Conservation (phyloP, 2,797 vertebrate species). For the Gambusia yucatana region DNA sequence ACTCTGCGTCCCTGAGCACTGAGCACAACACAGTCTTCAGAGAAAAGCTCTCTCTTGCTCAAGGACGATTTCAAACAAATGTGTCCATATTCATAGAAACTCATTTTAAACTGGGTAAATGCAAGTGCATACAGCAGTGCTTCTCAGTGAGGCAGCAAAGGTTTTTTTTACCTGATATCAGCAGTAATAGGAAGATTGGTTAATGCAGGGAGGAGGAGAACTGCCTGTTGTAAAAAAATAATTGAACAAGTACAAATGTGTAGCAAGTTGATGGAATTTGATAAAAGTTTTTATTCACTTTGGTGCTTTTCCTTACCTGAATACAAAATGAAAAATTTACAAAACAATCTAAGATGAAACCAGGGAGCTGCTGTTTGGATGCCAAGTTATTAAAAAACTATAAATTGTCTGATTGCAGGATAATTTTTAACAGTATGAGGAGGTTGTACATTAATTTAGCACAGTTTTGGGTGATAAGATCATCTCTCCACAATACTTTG, state of each 20-base stretch:
- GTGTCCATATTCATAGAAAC: conserved; percentile 31
- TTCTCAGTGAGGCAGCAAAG: conserved; percentile 17
- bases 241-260: not conserved
- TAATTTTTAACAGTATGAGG: not conserved
- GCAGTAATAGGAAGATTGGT: not conserved
- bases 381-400: not conserved
- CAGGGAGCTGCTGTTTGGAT: not conserved
- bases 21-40: conserved; percentile 43
- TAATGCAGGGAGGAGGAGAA: not conserved
- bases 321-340: not conserved
- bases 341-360: not conserved
- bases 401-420: not conserved
- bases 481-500: not conserved
- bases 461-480: not conserved
- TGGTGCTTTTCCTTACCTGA: not conserved
- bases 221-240: conserved; percentile 2
- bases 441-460: not conserved
- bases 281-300: not conserved
- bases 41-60: conserved; percentile 52
- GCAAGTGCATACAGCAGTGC: conserved; percentile 21
- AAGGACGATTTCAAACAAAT: conserved; percentile 47
- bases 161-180: conserved; percentile 31
- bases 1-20: conserved; percentile 44
- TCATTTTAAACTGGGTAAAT: conserved; percentile 23
- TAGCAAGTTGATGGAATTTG: not conserved